phyloP scores from a whole-genome alignment of 1,140 invertebrate genomes.

The Drosophila lini region DNA sequence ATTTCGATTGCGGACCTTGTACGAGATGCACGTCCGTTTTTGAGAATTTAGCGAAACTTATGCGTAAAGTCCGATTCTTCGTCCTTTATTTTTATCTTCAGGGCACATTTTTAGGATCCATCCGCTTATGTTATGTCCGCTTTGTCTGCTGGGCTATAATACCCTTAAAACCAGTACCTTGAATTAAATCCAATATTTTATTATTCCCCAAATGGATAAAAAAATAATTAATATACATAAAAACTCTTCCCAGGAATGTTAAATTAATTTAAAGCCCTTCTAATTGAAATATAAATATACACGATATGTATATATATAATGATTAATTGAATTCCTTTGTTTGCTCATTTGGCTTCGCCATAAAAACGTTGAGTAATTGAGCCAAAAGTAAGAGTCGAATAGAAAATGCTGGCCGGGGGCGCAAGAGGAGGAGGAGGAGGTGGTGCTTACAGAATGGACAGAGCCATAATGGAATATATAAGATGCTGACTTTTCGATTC shows the following conservation, averaged over 20 bases:
- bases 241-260: constrained; percentile 37
- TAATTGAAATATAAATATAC: constrained; percentile 59
- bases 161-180: too few relatives aligned
- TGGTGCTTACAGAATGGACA: constrained; percentile 12
- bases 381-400: constrained; percentile 23
- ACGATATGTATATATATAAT: not conserved
- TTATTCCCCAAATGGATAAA: too few relatives aligned
- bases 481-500: constrained; percentile 50
- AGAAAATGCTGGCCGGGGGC: constrained; percentile 1
- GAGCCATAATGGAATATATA: constrained; percentile 52
- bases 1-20: too few relatives aligned
- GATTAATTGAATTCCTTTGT: constrained; percentile 45
- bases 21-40: too few relatives aligned
- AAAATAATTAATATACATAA: not conserved
- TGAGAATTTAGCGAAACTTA: too few relatives aligned
- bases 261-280: constrained; percentile 64
- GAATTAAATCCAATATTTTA: not conserved
- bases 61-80: too few relatives aligned
- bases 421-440: constrained; percentile 6
- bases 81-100: too few relatives aligned
- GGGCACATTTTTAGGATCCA: too few relatives aligned
- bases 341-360: constrained; percentile 31
- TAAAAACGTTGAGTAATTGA: constrained; percentile 77
- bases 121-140: too few relatives aligned
- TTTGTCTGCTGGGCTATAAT: too few relatives aligned